Evolutionary conservation across 2,888 invertebrate species (phyloP).

Genomic region (Spatulosminthurus flaviceps): DNA sequence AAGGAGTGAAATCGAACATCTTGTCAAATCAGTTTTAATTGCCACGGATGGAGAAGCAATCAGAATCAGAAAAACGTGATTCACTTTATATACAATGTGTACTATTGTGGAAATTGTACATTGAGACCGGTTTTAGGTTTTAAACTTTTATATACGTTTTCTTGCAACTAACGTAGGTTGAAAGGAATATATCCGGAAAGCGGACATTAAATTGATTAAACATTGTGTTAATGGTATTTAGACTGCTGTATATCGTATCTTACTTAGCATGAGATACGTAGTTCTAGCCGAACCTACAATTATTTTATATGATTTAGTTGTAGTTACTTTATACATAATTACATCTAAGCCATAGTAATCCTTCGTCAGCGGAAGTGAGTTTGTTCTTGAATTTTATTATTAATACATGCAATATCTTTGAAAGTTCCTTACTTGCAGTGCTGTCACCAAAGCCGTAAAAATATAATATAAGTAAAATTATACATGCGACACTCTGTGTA

Average conservation of each 20-base stretch:
- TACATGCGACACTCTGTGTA: slow-evolving; percentile 4
- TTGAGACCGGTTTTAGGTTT: slow-evolving; percentile 15
- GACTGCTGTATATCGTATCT: not conserved
- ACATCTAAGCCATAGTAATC: slow-evolving; percentile 36
- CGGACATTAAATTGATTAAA: slow-evolving; percentile 13
- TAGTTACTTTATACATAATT: slow-evolving; percentile 15
- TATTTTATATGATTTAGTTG: not conserved
- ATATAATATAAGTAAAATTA: slow-evolving; percentile 30
- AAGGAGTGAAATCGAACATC: not conserved
- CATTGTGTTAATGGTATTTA: slow-evolving; percentile 19
- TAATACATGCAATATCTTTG: slow-evolving; percentile 26
- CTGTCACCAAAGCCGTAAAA: slow-evolving; percentile 44
- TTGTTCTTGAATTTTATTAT: slow-evolving; percentile 26
- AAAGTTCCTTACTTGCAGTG: slow-evolving; percentile 47
- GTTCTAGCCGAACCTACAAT: not conserved
- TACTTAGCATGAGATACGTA: not conserved
- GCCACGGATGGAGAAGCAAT: not conserved
- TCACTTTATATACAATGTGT: not conserved
- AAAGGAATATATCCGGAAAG: slow-evolving; percentile 20
- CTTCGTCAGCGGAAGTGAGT: slow-evolving; percentile 11
- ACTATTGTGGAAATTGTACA: not conserved
- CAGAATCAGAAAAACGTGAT: not conserved
- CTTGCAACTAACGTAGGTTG: slow-evolving; percentile 24
- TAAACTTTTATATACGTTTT: slow-evolving; percentile 28
- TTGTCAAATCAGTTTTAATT: not conserved